Conservation (phyloP, 2,888 invertebrate species). For the Boloria selene region DNA sequence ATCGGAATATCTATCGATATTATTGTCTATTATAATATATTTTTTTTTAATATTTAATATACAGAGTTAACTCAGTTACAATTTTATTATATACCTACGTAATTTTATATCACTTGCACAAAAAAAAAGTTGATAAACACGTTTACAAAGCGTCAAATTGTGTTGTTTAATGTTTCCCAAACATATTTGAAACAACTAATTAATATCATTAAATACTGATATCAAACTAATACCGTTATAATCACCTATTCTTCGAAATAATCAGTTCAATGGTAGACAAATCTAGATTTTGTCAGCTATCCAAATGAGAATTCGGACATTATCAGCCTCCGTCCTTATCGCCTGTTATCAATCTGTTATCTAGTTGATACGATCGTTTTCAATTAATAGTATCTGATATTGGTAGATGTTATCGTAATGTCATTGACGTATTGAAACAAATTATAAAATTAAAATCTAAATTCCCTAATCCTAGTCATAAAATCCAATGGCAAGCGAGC, state of each 20-base stretch:
- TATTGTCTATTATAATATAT: no score
- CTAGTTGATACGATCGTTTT: slow-evolving; percentile 14
- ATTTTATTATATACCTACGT: no score
- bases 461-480: not conserved
- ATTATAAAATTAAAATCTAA: slow-evolving; percentile 5
- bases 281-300: not conserved
- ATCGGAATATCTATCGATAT: no score
- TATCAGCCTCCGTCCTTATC: slow-evolving; percentile 17
- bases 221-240: no score
- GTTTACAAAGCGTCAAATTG: no score
- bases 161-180: no score
- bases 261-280: not conserved
- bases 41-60: no score
- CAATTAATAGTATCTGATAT: slow-evolving; percentile 18
- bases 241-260: not conserved
- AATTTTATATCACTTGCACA: no score
- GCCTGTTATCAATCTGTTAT: slow-evolving; percentile 11
- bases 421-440: slow-evolving; percentile 3
- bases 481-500: not conserved
- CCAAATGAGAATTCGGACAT: not conserved
- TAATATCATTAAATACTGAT: no score
- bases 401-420: slow-evolving; percentile 6
- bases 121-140: no score
- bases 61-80: no score
- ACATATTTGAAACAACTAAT: no score